Evolutionary conservation across 2,888 invertebrate genomes (phyloP), one percentile per base, ranked within the genome.

Genomic region (Rutpela maculata): DNA sequence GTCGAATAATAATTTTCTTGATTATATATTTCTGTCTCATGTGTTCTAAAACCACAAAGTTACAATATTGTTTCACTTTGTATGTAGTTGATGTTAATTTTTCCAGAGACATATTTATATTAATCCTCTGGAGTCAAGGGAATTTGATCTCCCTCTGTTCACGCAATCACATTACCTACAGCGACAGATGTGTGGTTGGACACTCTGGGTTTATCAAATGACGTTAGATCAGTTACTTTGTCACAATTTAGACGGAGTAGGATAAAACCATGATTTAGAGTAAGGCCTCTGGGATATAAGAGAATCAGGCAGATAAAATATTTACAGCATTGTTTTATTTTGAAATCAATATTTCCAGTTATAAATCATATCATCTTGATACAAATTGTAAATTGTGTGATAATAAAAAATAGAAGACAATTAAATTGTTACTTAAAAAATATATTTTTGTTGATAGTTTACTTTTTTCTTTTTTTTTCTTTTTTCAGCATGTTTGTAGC

Each of bases 141-240:
- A 66, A 72, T 71, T 60, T 19, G 71, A 56, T 60, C 50, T 55
- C 67, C 55, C 67, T 72, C 67, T 56, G 26, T 65, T 56, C 43
- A 12, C 62, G 22, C 65, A 78, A 78, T 78, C 69, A 73, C 57
- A 78, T 78, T 77, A 79, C 65, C 72, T 77, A 75, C 60, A 77
- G 77, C 75, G 79, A 79, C 79, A 79, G 77, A 77, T 79, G 79
- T 79, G 73, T 73, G 75, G 79, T 75, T 66, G 69, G 68, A 56
- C 72, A 67, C 65, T 60, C 60, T 7, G 57, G 75, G 75, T 77
- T 74, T 79, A 75, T 73, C 75, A 72, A 77, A 73, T 68, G 73
- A 79, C 70, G 68, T 68, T 63, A 68, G 69, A 79, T 75, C 76
- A 68, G 69, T 73, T 56, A 76, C 74, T 78, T 78, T 78, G 78